phyloP scores from a whole-genome alignment of 2,797 vertebrate species.

The Esox lucius region DNA sequence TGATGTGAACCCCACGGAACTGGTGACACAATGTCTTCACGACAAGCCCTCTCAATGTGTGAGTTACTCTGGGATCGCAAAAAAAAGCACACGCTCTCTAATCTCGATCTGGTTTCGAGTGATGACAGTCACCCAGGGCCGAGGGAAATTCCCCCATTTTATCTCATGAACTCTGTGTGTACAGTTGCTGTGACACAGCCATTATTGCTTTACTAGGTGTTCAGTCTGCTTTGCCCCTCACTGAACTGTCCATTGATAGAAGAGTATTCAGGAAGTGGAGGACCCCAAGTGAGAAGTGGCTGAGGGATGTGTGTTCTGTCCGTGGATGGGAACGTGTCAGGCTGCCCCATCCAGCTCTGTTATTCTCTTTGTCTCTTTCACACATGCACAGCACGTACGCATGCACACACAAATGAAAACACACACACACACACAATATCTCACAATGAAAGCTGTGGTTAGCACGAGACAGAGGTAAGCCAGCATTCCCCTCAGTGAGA shows the following conservation, averaged over 20 bases:
- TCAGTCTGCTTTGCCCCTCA: background rate
- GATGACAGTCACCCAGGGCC: background rate
- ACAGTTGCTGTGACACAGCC: background rate
- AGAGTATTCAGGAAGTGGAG: background rate
- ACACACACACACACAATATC: background rate
- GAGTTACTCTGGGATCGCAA: background rate
- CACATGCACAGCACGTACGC: background rate
- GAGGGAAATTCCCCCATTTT: background rate
- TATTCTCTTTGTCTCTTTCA: background rate
- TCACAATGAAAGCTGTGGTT: background rate
- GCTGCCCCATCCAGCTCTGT: background rate
- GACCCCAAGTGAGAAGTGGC: background rate
- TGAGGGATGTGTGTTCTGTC: background rate
- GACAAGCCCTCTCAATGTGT: background rate
- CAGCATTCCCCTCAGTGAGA: conserved; percentile 5
- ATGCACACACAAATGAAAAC: background rate
- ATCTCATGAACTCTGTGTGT: background rate
- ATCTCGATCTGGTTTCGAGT: too few species aligned
- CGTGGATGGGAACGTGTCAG: background rate
- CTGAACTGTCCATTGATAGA: background rate
- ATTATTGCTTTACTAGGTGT: background rate
- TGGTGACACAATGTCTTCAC: background rate
- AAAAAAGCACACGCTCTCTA: background rate
- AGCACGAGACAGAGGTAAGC: background rate
- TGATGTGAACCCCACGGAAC: background rate